These are phyloP conservation scores for Labia minor DNA, from an alignment of 2,888 invertebrate species.

Conservation along the genomic window DNA sequence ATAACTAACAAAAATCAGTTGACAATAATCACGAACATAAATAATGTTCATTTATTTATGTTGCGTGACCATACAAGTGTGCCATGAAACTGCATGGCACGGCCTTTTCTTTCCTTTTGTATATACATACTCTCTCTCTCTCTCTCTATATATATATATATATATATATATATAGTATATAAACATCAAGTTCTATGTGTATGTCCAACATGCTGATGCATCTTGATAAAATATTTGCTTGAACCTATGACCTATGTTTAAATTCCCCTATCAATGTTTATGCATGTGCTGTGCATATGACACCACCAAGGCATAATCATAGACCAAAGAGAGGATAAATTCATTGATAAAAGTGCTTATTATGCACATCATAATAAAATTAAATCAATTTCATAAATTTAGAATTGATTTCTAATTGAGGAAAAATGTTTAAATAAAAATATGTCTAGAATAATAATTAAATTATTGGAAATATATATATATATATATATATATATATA, in stretches of 20 bases:
- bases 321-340: not conserved
- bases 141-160: too few relatives aligned
- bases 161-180: too few relatives aligned
- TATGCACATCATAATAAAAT: not conserved
- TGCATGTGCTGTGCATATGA: not conserved
- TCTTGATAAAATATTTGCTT: not conserved
- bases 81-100: not conserved
- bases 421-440: too few relatives aligned
- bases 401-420: too few relatives aligned
- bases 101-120: not conserved
- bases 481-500: too few relatives aligned
- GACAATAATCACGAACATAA: not conserved
- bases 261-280: not conserved
- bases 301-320: not conserved
- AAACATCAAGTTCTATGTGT: too few relatives aligned
- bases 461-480: too few relatives aligned
- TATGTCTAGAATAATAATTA: too few relatives aligned
- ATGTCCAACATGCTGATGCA: not conserved
- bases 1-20: not conserved
- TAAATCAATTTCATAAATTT: too few relatives aligned
- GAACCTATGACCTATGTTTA: not conserved
- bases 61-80: not conserved
- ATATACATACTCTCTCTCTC: not conserved
- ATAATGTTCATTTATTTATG: not conserved
- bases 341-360: not conserved